Percentiles rank a stretch among this genome's conserved stretches.
Conservation (phyloP, 2,113 vertebrate species). For the Patagioenas fasciata region DNA sequence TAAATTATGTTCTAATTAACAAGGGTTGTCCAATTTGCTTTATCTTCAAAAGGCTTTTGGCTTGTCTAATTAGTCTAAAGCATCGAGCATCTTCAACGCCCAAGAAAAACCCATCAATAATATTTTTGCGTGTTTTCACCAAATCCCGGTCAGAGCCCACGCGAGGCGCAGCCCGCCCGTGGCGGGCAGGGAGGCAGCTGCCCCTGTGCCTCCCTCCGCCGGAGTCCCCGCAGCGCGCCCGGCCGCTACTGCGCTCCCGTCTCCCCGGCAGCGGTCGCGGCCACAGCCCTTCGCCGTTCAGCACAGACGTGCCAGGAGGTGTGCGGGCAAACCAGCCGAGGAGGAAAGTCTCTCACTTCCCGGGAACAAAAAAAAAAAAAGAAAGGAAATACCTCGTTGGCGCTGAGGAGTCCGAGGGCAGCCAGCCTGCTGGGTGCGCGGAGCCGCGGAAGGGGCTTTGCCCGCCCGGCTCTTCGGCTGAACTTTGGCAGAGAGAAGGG, state of each 20-base stretch:
- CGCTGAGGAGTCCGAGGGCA: constrained; percentile 28
- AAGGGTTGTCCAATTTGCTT: constrained; percentile 88
- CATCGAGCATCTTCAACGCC: constrained; percentile 72
- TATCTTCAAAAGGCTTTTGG: constrained; percentile 82
- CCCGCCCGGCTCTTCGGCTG: constrained; percentile 7
- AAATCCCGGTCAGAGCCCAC: not conserved
- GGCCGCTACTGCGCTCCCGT: not conserved
- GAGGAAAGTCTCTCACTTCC: constrained; percentile 33
- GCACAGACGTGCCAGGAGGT: not conserved
- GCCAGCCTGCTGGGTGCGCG: constrained; percentile 1
- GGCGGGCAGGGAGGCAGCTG: not conserved
- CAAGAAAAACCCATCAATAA: constrained; percentile 63
- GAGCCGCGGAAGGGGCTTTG: constrained; percentile 17
- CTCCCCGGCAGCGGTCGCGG: not conserved
- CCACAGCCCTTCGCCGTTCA: not conserved
- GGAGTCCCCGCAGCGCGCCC: not conserved
- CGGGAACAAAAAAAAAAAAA: not conserved
- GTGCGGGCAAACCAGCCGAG: not conserved
- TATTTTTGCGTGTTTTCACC: not conserved
- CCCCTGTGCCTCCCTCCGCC: not conserved
- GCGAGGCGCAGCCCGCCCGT: not conserved
- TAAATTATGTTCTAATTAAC: constrained; percentile 94
- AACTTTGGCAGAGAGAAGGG: constrained; percentile 58
- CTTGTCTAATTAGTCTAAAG: constrained; percentile 82
- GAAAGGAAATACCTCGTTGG: not conserved